phyloP scores from a whole-genome alignment of 1,140 invertebrate genomes.

The Danaus melanippus region DNA sequence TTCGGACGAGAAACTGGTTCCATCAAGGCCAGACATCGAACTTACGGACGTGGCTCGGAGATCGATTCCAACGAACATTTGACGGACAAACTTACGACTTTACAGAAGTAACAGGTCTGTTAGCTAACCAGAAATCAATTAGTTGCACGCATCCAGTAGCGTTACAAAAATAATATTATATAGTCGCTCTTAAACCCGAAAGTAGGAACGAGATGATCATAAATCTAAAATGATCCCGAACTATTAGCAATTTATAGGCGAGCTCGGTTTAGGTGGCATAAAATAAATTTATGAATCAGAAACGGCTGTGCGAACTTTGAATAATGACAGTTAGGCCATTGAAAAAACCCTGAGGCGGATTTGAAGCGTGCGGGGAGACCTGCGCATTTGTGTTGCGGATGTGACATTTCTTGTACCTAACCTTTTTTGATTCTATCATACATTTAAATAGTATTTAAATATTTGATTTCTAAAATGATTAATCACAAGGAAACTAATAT shows the following conservation, averaged over 20 bases:
- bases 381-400: not conserved
- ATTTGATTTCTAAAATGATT: too few relatives aligned
- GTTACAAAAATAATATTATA: too few relatives aligned
- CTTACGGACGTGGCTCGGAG: constrained; percentile 39
- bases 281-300: constrained; percentile 27
- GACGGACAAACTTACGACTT: constrained; percentile 4
- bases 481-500: too few relatives aligned
- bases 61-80: constrained; percentile 22
- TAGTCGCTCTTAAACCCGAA: constrained; percentile 6
- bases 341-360: constrained; percentile 32
- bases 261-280: constrained; percentile 15
- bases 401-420: too few relatives aligned
- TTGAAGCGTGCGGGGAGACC: constrained; percentile 9
- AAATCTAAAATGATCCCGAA: constrained; percentile 16
- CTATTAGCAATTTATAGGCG: constrained; percentile 21
- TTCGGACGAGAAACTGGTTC: constrained; percentile 66
- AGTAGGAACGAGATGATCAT: constrained; percentile 10
- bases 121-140: too few relatives aligned
- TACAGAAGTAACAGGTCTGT: too few relatives aligned
- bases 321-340: constrained; percentile 34
- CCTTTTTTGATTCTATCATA: too few relatives aligned
- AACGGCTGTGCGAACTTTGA: constrained; percentile 22
- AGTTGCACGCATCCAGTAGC: too few relatives aligned
- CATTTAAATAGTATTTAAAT: too few relatives aligned
- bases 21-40: constrained; percentile 66